Base-by-base conservation (phyloP, 2,888 invertebrate species). In the Cheilosia pagana region DNA sequence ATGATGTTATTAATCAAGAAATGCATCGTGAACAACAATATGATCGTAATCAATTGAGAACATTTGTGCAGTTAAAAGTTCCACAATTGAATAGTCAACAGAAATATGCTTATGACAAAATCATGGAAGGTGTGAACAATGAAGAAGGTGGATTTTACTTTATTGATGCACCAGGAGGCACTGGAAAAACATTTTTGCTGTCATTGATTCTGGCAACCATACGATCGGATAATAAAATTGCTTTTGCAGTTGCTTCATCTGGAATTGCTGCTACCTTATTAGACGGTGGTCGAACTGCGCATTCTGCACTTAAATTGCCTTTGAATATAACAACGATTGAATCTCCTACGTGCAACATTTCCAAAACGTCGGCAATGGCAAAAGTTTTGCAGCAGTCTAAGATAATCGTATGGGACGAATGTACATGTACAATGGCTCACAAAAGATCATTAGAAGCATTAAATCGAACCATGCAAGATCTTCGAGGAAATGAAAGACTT, bases 231-330 rank as follows among this genome's bases (percentile, higher is more conserved):
- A 70, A 3, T 52, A 25, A 71, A 39, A 71, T 71, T 12, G 78
- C 75, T 6, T n/a, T 79, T 8, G 79, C 79, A 12, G 14, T 86
- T 7, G 79, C 72, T 39, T 87, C 78, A 1, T 86, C 81, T 23
- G 83, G 72, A 28, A 77, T 87, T 52, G 88, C 87, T 7, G 90
- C 91, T 0, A 91, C 90, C 39, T 86, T 92, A 23, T 78, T 92
- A 16, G 87, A 88, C 52, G 86, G 85, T 53, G 78, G 85, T 28
- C 71, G 88, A 57, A 91, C 89, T 21, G 88, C 88, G 41, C 35
- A 39, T 5, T 39, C 12, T 8, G 12, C 90, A 91, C 88, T 90
- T 89, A 50, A 50, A 52, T 16, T 52, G 28, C 52, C 52, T 28
- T 16, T 28, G 7, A 52, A 52, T 25, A 4, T 52, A n/a, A 25